phyloP scores from a whole-genome alignment of 2,113 vertebrate genomes.

The Leptosomus discolor region DNA sequence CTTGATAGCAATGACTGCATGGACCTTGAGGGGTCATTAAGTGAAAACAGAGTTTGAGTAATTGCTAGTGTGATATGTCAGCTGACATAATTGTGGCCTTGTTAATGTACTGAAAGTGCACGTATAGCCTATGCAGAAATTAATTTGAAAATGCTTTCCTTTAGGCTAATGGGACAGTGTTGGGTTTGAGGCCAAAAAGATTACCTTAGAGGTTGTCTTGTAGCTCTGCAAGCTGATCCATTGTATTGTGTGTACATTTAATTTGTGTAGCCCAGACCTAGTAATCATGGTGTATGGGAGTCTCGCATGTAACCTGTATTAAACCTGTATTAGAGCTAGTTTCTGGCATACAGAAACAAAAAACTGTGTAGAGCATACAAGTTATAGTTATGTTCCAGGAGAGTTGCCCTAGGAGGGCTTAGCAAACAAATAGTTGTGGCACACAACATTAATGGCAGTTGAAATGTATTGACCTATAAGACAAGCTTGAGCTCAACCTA shows the following conservation, averaged over 20 bases:
- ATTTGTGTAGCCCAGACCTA: background rate
- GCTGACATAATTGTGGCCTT: background rate
- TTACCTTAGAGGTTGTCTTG: background rate
- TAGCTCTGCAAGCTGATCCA: background rate
- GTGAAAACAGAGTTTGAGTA: background rate
- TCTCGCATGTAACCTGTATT: background rate
- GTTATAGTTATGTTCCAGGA: background rate
- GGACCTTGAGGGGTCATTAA: background rate
- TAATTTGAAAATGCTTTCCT: background rate
- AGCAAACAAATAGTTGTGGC: background rate
- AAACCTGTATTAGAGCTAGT: background rate
- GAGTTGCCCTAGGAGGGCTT: background rate
- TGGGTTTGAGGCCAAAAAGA: background rate
- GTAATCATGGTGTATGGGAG: background rate
- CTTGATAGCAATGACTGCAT: background rate
- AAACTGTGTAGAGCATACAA: background rate
- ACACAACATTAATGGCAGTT: accelerated
- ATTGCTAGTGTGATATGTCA: background rate
- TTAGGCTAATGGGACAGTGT: background rate
- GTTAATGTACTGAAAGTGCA: background rate
- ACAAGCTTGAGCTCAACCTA: background rate
- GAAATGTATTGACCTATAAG: background rate
- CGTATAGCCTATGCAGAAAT: background rate
- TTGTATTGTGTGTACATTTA: background rate
- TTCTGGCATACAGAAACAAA: background rate